Conservation (phyloP, 1,140 invertebrate species). For the Neelides sp. region DNA sequence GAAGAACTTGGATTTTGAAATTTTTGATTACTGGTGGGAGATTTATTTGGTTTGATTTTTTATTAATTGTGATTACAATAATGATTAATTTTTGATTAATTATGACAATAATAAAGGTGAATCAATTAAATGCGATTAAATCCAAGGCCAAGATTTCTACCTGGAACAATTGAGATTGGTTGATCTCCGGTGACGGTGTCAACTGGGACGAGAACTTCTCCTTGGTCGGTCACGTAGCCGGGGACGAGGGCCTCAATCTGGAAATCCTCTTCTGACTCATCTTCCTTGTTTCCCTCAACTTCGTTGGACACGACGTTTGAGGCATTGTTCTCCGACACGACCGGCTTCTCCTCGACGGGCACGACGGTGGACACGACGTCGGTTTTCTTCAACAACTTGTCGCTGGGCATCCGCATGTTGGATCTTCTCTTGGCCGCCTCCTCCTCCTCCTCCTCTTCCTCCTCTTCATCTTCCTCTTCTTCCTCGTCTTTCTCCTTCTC, state of each 20-base stretch:
- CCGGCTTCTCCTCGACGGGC: constrained; percentile 3
- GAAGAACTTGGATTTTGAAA: too few relatives aligned
- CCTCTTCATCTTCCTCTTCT: constrained; percentile 17
- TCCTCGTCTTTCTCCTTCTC: constrained; percentile 10
- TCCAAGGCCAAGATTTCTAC: too few relatives aligned
- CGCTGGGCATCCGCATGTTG: constrained; percentile 3
- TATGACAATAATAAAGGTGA: too few relatives aligned
- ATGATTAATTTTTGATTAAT: too few relatives aligned
- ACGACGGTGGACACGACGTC: not conserved
- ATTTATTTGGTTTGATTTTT: too few relatives aligned
- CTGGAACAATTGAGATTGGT: constrained; percentile 29
- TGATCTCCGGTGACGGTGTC: constrained; percentile 30
- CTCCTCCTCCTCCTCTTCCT: constrained; percentile 19
- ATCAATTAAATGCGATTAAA: too few relatives aligned
- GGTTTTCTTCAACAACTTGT: constrained; percentile 1
- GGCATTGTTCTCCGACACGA: not conserved
- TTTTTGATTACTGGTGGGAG: too few relatives aligned
- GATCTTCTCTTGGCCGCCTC: constrained; percentile 16
- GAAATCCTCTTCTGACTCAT: constrained; percentile 4
- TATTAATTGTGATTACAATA: too few relatives aligned
- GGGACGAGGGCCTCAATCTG: constrained; percentile 28
- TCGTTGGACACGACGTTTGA: not conserved
- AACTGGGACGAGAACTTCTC: constrained; percentile 30
- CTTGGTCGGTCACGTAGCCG: constrained; percentile 31
- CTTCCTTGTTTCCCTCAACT: not conserved